phyloP scores from a whole-genome alignment of 2,797 vertebrate species.

The Pygocentrus nattereri region DNA sequence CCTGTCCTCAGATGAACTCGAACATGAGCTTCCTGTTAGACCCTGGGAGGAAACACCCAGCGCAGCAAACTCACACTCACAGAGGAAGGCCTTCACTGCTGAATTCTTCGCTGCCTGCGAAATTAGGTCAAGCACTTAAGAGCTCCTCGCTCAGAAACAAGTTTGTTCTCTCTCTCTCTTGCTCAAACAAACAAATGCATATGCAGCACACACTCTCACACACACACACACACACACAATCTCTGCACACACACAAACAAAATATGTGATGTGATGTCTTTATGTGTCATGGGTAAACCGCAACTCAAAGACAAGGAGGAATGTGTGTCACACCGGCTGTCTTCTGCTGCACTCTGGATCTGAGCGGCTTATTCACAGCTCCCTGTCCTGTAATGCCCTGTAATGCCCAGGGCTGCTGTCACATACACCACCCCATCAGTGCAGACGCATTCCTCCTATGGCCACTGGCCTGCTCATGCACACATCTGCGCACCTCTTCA shows the following conservation, averaged over 20 bases:
- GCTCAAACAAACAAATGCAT: conserved; percentile 14
- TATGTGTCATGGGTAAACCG: conserved; percentile 34
- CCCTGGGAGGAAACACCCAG: conserved; percentile 83
- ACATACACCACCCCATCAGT: not conserved
- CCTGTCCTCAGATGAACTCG: conserved; percentile 91
- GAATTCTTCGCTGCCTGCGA: conserved; percentile 79
- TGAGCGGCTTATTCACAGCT: conserved; percentile 32
- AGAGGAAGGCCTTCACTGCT: conserved; percentile 82
- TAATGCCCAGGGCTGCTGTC: conserved; percentile 42
- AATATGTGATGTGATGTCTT: conserved; percentile 34
- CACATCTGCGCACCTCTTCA: conserved; percentile 48
- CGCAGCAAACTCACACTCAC: conserved; percentile 73
- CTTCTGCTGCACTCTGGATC: conserved; percentile 40
- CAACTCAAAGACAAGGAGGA: conserved; percentile 29
- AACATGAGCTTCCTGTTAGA: conserved; percentile 86
- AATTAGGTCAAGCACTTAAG: conserved; percentile 87
- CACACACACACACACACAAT: conserved; percentile 2
- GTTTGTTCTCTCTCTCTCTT: conserved; percentile 23
- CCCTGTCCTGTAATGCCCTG: conserved; percentile 24
- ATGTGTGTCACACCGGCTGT: conserved; percentile 30
- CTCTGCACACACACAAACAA: conserved; percentile 1
- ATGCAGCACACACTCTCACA: conserved; percentile 2
- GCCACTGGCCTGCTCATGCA: conserved; percentile 34
- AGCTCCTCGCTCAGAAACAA: conserved; percentile 70
- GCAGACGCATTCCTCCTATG: conserved; percentile 19